A percentile compares a stretch with the other conserved stretches of the same genome.
Evolutionary conservation across 35 echinoderm and acorn worm genomes (phyloP).

Genomic region (Apostichopus californicus): DNA sequence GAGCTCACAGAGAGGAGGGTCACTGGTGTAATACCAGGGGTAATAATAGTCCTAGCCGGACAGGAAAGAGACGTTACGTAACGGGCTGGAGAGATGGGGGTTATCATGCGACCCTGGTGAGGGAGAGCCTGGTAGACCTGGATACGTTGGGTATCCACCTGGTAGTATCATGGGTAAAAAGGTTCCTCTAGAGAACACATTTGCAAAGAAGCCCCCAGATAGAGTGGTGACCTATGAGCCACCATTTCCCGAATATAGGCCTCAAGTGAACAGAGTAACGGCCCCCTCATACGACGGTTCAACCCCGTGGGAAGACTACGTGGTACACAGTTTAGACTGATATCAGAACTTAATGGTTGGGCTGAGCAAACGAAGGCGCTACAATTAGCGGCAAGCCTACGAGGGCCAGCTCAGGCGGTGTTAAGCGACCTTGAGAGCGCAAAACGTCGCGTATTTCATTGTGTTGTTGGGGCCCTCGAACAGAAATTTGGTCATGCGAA

Average conservation of each 20-base stretch:
- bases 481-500: neutral
- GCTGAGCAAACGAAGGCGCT: conserved; percentile 23
- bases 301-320: conserved; percentile 56
- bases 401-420: conserved; percentile 47
- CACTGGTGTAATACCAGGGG: neutral
- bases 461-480: neutral
- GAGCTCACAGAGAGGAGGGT: neutral
- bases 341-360: conserved; percentile 65
- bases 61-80: too few relatives aligned
- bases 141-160: too few relatives aligned
- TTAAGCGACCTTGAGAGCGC: conserved; percentile 50
- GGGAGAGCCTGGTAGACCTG: too few relatives aligned
- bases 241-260: too few relatives aligned
- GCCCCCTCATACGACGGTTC: conserved; percentile 22
- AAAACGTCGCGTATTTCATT: neutral
- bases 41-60: neutral
- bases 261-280: too few relatives aligned
- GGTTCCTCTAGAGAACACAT: too few relatives aligned
- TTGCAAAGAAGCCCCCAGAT: too few relatives aligned
- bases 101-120: too few relatives aligned
- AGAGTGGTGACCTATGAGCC: too few relatives aligned
- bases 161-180: too few relatives aligned
- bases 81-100: too few relatives aligned
- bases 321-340: conserved; percentile 53
- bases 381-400: conserved; percentile 55